Evolutionary conservation across 2,888 invertebrate species (phyloP).

Genomic region (Helleia helle): DNA sequence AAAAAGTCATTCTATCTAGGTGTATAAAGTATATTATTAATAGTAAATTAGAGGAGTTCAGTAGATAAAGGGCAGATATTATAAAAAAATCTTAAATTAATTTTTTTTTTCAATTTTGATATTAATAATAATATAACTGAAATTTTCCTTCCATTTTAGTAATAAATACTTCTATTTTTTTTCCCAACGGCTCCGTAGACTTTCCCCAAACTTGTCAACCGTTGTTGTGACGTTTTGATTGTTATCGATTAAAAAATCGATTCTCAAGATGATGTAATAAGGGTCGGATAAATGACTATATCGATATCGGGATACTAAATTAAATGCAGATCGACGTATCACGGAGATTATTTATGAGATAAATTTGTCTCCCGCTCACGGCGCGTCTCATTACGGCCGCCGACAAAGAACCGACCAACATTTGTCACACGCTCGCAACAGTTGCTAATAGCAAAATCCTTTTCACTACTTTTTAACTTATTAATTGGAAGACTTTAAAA

Average conservation of each 20-base stretch:
- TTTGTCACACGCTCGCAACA: slow-evolving; percentile 53
- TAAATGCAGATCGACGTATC: slow-evolving; percentile 61
- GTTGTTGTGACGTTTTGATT: too few relatives aligned
- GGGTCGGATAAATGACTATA: slow-evolving; percentile 55
- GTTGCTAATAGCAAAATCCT: slow-evolving; percentile 55
- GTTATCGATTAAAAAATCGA: neutral
- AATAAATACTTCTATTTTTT: too few relatives aligned
- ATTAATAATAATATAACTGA: too few relatives aligned
- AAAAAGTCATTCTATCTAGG: too few relatives aligned
- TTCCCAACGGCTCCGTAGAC: too few relatives aligned
- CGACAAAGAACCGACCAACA: slow-evolving; percentile 56
- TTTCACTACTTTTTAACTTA: slow-evolving; percentile 1
- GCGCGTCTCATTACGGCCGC: slow-evolving; percentile 57
- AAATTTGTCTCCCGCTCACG: slow-evolving; percentile 59
- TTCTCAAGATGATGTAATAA: slow-evolving; percentile 38
- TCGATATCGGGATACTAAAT: slow-evolving; percentile 55
- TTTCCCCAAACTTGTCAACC: too few relatives aligned
- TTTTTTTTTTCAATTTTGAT: too few relatives aligned
- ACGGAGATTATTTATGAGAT: slow-evolving; percentile 59
- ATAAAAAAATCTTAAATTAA: too few relatives aligned
- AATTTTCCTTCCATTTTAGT: too few relatives aligned
- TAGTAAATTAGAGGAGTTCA: too few relatives aligned
- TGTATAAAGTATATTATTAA: too few relatives aligned
- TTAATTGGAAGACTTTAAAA: neutral
- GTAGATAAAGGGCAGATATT: too few relatives aligned